A percentile compares a stretch with the other conserved stretches of the same genome.
These are phyloP conservation scores for Atopsyche davidsoni DNA, from an alignment of 1,140 invertebrate species.

Conservation along the genomic window DNA sequence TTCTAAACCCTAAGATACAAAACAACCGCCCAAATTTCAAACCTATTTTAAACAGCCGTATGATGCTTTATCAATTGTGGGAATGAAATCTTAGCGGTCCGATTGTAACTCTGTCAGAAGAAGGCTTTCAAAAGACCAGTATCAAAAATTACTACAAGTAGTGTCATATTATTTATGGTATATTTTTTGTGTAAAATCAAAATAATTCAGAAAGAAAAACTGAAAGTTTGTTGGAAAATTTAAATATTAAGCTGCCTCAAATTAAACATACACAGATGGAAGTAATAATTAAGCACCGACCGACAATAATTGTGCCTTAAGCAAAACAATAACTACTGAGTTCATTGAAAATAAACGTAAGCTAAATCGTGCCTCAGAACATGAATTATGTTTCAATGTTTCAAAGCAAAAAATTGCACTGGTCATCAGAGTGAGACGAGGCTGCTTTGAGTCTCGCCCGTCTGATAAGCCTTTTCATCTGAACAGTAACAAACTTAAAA, in stretches of 20 bases:
- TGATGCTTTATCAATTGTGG: too few relatives aligned
- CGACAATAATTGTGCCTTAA: constrained; percentile 9
- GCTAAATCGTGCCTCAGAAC: constrained; percentile 7
- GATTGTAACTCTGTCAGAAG: too few relatives aligned
- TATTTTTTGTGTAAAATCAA: too few relatives aligned
- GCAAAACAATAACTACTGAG: constrained; percentile 6
- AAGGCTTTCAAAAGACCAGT: too few relatives aligned
- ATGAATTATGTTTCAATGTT: constrained; percentile 4
- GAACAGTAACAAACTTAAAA: constrained; percentile 18
- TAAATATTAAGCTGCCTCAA: constrained; percentile 8
- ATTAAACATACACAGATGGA: too few relatives aligned
- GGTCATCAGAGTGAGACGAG: constrained; percentile 12
- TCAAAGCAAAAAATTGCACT: constrained; percentile 11
- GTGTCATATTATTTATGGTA: too few relatives aligned
- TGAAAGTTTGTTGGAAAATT: background rate
- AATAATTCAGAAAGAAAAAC: too few relatives aligned
- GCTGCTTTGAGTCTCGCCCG: constrained; percentile 3
- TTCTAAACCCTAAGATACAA: too few relatives aligned
- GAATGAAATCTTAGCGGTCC: too few relatives aligned
- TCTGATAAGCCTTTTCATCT: constrained; percentile 8
- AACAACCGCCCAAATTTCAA: too few relatives aligned
- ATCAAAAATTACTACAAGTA: constrained; percentile 18
- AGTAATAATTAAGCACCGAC: constrained; percentile 2
- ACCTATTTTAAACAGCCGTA: too few relatives aligned
- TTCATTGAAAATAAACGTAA: constrained; percentile 11